These are phyloP conservation scores for Clarias laeviceps DNA, from an alignment of 2,797 vertebrate species.

Conservation along the genomic window DNA sequence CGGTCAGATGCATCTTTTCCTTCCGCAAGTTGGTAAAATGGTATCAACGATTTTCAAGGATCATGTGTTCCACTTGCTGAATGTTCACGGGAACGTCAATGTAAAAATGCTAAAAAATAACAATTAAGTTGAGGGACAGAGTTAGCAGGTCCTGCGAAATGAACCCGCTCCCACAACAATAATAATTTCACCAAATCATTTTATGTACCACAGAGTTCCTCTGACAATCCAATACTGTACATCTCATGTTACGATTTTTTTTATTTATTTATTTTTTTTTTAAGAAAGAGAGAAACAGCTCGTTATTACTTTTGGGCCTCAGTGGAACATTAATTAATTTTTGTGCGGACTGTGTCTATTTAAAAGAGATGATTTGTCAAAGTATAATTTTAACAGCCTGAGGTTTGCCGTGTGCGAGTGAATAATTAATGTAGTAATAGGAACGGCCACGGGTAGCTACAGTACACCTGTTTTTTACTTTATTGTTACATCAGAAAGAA, in stretches of 20 bases:
- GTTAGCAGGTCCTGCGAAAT: neutral
- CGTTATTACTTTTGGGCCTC: slow-evolving; percentile 11
- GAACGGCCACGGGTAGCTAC: slow-evolving; percentile 64
- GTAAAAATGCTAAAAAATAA: neutral
- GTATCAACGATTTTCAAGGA: too few relatives aligned
- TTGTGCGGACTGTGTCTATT: slow-evolving; percentile 1
- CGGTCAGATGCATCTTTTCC: too few relatives aligned
- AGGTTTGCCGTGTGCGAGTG: slow-evolving; percentile 64
- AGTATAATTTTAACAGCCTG: slow-evolving; percentile 59
- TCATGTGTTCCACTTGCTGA: too few relatives aligned
- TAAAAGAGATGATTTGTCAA: slow-evolving; percentile 21
- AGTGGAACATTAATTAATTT: slow-evolving; percentile 23
- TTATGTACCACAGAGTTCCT: slow-evolving; percentile 4
- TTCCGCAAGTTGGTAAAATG: too few relatives aligned
- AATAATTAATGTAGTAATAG: slow-evolving; percentile 74
- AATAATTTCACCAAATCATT: slow-evolving; percentile 8
- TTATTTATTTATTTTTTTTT: neutral
- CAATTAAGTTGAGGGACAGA: neutral
- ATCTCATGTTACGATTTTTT: neutral
- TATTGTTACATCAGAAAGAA: neutral
- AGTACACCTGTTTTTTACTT: slow-evolving; percentile 66
- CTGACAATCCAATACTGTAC: slow-evolving; percentile 15
- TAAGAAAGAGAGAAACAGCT: neutral
- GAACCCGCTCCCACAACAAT: neutral
- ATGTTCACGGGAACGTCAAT: too few relatives aligned